Conservation (phyloP, 2,113 vertebrate species). For the Daubentonia madagascariensis region DNA sequence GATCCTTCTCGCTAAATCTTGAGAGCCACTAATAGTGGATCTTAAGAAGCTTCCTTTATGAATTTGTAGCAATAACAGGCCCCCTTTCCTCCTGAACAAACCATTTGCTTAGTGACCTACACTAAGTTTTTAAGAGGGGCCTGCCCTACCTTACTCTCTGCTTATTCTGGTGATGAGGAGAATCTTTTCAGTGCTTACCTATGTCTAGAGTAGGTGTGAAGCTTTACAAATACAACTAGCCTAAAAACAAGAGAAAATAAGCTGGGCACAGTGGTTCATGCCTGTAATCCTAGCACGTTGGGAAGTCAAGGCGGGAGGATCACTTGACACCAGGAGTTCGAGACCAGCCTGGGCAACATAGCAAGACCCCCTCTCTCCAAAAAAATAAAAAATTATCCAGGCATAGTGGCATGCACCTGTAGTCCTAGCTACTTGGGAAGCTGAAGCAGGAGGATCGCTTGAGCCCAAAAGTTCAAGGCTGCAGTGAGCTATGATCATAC, state of each 20-base stretch:
- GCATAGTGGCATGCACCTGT: not conserved
- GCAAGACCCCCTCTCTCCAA: not conserved
- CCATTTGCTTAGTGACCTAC: not conserved
- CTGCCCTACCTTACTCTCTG: accelerated
- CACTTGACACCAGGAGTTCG: not conserved
- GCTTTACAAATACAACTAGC: not conserved
- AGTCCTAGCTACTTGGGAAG: not conserved
- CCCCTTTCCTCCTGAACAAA: not conserved
- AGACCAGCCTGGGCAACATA: not conserved
- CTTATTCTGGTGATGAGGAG: not conserved
- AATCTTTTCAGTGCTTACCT: not conserved
- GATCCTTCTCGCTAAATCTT: not conserved
- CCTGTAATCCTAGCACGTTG: not conserved
- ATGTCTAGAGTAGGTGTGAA: not conserved
- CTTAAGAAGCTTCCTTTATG: not conserved
- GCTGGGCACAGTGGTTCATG: not conserved
- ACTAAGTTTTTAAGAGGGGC: not conserved
- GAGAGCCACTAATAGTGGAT: not conserved
- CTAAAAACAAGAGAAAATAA: not conserved
- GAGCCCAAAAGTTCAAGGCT: not conserved
- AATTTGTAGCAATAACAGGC: not conserved
- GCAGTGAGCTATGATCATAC: not conserved
- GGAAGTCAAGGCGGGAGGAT: not conserved
- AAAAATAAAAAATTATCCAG: not conserved
- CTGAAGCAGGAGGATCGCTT: not conserved